Evolutionary conservation across 2,888 invertebrate genomes (phyloP).

Genomic region (Mimas tiliae): DNA sequence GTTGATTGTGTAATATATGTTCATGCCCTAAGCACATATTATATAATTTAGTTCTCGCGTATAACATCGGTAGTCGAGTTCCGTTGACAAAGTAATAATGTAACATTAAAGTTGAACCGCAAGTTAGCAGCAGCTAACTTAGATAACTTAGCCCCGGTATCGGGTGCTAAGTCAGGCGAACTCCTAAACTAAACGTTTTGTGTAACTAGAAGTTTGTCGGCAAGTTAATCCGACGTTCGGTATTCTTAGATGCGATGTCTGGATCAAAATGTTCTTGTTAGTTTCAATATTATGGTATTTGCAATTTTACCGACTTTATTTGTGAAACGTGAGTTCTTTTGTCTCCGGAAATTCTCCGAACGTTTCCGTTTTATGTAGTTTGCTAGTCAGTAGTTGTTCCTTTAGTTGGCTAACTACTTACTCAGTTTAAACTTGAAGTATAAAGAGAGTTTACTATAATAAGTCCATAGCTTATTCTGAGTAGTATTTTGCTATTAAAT

Average conservation of each 20-base stretch:
- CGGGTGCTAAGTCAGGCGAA: constrained; percentile 76
- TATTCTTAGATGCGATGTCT: constrained; percentile 17
- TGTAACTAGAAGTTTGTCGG: constrained; percentile 61
- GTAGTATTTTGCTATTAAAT: too few species aligned
- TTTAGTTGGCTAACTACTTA: not conserved
- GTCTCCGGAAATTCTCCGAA: not conserved
- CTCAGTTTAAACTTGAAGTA: not conserved
- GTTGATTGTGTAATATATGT: not conserved
- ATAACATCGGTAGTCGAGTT: constrained; percentile 14
- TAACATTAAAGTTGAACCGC: constrained; percentile 69
- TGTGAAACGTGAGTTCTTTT: constrained; percentile 7
- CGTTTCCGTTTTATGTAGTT: not conserved
- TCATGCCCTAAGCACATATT: too few species aligned
- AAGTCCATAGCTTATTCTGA: too few species aligned
- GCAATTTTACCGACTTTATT: not conserved
- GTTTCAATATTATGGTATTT: constrained; percentile 19
- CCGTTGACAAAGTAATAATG: constrained; percentile 64
- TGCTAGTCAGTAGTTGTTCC: not conserved
- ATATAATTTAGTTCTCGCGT: not conserved
- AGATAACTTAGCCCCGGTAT: constrained; percentile 73
- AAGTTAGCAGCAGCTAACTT: constrained; percentile 70
- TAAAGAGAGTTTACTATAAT: not conserved
- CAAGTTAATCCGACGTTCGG: constrained; percentile 49
- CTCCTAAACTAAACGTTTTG: constrained; percentile 72
- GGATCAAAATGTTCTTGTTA: constrained; percentile 22